Evolutionary conservation across 2,888 invertebrate species (phyloP).

Genomic region (Agapostemon virescens): DNA sequence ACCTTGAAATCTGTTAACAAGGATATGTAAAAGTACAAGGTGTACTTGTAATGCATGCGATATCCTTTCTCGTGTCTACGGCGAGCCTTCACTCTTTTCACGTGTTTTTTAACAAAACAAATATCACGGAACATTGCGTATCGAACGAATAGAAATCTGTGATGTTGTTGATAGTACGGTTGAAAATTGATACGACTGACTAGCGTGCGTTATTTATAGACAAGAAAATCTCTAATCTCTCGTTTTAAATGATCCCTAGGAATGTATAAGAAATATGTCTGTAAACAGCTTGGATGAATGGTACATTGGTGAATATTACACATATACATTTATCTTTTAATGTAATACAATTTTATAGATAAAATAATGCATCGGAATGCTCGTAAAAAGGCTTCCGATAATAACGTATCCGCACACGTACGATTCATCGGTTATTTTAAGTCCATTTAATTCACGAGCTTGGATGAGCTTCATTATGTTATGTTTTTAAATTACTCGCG

Average conservation of each 20-base stretch:
- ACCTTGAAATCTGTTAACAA: slow-evolving; percentile 6
- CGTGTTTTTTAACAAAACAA: background rate
- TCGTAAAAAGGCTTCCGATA: slow-evolving; percentile 46
- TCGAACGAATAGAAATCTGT: slow-evolving; percentile 25
- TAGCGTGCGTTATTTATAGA: background rate
- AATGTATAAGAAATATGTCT: slow-evolving; percentile 46
- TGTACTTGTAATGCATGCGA: background rate
- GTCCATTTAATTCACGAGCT: slow-evolving; percentile 52
- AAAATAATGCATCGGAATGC: slow-evolving; percentile 47
- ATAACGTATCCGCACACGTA: slow-evolving; percentile 14
- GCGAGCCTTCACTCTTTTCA: background rate
- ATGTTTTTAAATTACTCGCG: slow-evolving; percentile 12
- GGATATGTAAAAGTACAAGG: slow-evolving; percentile 42
- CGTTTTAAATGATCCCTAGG: slow-evolving; percentile 46
- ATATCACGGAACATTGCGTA: background rate
- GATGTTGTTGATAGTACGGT: slow-evolving; percentile 23
- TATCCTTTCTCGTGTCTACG: background rate
- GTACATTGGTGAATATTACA: slow-evolving; percentile 49
- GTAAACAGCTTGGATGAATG: slow-evolving; percentile 53
- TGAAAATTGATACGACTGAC: slow-evolving; percentile 34
- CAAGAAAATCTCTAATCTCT: slow-evolving; percentile 28
- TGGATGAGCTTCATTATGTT: slow-evolving; percentile 52
- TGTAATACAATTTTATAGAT: slow-evolving; percentile 40
- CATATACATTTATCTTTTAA: slow-evolving; percentile 57
- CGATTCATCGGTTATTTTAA: slow-evolving; percentile 36